Conservation (phyloP, 35 echinoderm and acorn worm genomes). For the Ophioderma brevispina region DNA sequence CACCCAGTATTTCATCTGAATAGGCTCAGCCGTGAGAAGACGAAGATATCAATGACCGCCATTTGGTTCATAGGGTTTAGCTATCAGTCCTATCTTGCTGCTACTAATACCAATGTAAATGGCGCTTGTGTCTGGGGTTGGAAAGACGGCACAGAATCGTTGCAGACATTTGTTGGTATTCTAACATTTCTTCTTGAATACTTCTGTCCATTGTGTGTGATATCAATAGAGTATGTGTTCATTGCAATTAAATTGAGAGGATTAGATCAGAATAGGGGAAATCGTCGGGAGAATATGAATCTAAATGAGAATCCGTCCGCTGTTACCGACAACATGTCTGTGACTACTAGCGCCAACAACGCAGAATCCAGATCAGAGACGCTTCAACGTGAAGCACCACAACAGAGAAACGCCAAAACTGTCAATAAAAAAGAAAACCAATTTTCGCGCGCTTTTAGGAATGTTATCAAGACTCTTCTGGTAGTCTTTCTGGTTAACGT, state of each 20-base stretch:
- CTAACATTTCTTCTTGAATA: constrained; percentile 16
- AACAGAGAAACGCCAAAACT: not conserved
- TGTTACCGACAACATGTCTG: no score
- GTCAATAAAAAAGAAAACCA: not conserved
- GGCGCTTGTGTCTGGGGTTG: not conserved
- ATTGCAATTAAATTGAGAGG: not conserved
- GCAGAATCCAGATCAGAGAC: not conserved
- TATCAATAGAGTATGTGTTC: not conserved
- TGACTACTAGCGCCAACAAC: not conserved
- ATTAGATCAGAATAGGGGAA: not conserved
- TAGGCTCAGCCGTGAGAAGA: not conserved
- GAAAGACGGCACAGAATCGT: not conserved
- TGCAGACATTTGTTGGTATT: constrained; percentile 21
- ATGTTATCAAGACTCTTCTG: constrained; percentile 19
- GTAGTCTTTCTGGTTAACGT: not conserved
- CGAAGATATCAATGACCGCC: not conserved
- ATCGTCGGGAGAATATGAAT: not conserved
- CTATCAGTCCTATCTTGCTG: not conserved
- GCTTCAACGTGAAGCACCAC: not conserved
- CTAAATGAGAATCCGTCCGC: not conserved
- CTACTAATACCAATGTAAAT: not conserved
- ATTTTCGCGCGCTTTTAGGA: not conserved
- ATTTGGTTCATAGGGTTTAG: not conserved
- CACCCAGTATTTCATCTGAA: not conserved
- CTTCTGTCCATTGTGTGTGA: not conserved